Base-by-base conservation (phyloP, 2,888 invertebrate genomes). In the Acanthacorydalis orientalis region DNA sequence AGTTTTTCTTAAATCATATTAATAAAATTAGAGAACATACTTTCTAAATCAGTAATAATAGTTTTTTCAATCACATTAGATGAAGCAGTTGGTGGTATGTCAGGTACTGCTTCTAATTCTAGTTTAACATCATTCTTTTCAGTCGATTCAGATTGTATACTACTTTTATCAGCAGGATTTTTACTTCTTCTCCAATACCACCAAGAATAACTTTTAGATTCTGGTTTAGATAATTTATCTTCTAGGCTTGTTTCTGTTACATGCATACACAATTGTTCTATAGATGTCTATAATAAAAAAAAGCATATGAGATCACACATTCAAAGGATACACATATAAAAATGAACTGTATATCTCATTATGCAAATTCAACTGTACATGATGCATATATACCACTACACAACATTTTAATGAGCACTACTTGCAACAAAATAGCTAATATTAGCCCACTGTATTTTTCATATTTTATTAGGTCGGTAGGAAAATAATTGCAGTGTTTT, bases 161-260 rank as follows among this genome's bases (percentile, higher is more conserved):
- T 39, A 2, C 49, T 37, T 7, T 55, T 55, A 47, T 46, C 48
- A 49, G 12, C 46, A 61, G 31, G 60, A 55, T 32, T 54, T 51
- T 53, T 59, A 12, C 56, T 56, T 23, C 80, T 71, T 1, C 80
- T 66, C 79, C 80, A 80, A 60, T 72, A 74, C 78, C 80, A 79
- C 77, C 79, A 80, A 42, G 75, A 76, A 61, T 73, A 75, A 48
- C 69, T 67, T 51, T 72, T 64, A 48, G 72, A 64, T 57, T 73
- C 69, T 53, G 61, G 49, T 51, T 52, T 58, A 46, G 52, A 53
- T 45, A 15, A 46, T 44, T 49, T 53, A 49, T 39, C 50, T 52
- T 50, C 51, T 51, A 54, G 48, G 48, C 50, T 48, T 7, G 49
- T 39, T 11, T 54, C 46, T 3, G 63, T 57, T 67, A 67, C 67